Evolutionary conservation across 2,888 invertebrate species (phyloP), one percentile per base, ranked within the genome.

Genomic region (Synergus japonicus): DNA sequence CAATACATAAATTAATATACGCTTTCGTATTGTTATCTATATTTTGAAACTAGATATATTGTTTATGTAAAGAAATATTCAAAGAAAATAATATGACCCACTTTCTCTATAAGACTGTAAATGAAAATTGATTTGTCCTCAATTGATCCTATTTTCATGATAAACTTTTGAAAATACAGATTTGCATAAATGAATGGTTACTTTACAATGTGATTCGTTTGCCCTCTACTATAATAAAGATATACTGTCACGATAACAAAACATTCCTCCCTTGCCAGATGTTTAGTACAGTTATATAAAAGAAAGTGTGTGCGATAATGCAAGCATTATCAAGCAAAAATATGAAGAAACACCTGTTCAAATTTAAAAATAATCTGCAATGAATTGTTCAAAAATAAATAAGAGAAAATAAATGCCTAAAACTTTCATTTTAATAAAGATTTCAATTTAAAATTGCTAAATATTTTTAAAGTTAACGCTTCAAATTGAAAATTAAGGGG

Each of bases 161-260:
- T 69, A 69, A 49, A 49, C 8, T 73, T 58, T 73, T 18, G n/a
- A 73, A 73, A 54, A 54, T 54, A 73, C 9, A 69, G 29, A 73
- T 73, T 73, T 73, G 73, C 73, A 73, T 73, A 73, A 73, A 58
- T 54, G 54, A 73, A 73, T 73, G 54, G 29, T 29, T 73, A n/a
- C 29, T 73, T n/a, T 37, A 73, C 37, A 73, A 54, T 37, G 41
- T 37, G n/a, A 41, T 73, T 73, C n/a, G 54, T 73, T 73, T 58
- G 12, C 29, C 49, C n/a, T 73, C 37, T n/a, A 54, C 54, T 54
- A 73, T 37, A 73, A 73, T 73, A 58, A 15, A 73, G 73, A 73
- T 73, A 73, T 58, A 49, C 18, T 73, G 73, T 54, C 54, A 37
- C 37, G 73, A 73, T 73, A 73, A 73, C 54, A 58, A 73, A 58